Conservation (phyloP, 2,888 invertebrate genomes). For the Diaprepes abbreviatus region DNA sequence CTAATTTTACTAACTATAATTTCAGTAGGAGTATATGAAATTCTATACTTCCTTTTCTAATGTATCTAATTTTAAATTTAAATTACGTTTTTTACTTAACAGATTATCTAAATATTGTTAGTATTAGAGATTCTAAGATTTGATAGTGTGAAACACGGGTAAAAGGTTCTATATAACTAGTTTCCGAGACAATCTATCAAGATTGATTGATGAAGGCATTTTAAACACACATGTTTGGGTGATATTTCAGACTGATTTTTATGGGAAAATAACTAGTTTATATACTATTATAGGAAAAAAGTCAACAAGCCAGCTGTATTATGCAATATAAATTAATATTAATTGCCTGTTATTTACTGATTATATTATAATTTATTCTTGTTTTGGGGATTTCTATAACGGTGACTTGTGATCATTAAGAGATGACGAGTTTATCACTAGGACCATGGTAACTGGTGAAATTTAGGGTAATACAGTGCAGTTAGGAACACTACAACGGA, state of each 20-base stretch:
- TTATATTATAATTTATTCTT: too few species aligned
- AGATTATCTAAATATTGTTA: conserved; percentile 1
- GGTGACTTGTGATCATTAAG: too few species aligned
- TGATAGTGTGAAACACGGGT: conserved; percentile 10
- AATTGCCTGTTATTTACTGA: too few species aligned
- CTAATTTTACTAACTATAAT: background rate
- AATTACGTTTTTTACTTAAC: conserved; percentile 5
- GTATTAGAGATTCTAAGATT: background rate
- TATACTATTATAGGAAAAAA: background rate
- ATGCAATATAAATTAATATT: too few species aligned
- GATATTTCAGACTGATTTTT: background rate
- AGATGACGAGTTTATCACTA: too few species aligned
- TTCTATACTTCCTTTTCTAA: conserved; percentile 4
- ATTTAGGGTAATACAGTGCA: too few species aligned
- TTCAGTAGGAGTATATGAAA: conserved; percentile 12
- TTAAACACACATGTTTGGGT: conserved; percentile 5
- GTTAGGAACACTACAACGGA: too few species aligned
- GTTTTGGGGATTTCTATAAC: too few species aligned
- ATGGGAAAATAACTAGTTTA: background rate
- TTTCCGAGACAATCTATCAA: conserved; percentile 7
- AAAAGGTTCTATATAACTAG: conserved; percentile 10
- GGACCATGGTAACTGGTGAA: too few species aligned
- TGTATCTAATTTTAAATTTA: conserved; percentile 20
- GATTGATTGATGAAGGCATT: conserved; percentile 5
- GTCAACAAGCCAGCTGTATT: too few species aligned